phyloP scores from a whole-genome alignment of 2,888 invertebrate species.

The Aproaerema taeniolella region DNA sequence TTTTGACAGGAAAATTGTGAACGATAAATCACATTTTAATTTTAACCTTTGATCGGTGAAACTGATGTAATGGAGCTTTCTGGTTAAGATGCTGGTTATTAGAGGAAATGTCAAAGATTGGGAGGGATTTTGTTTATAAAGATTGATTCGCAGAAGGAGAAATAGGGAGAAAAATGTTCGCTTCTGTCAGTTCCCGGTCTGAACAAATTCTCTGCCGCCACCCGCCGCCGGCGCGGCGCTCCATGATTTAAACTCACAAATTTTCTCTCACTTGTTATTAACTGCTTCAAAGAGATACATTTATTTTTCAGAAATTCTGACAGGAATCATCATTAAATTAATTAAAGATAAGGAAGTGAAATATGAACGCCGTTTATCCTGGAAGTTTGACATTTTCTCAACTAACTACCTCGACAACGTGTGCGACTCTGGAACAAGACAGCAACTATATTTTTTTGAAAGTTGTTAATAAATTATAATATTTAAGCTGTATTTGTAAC shows the following conservation, averaged over 20 bases:
- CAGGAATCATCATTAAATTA: too few relatives aligned
- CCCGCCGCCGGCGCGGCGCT: conserved; percentile 18
- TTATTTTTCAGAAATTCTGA: too few relatives aligned
- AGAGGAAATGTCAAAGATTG: conserved; percentile 47
- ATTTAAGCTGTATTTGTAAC: too few relatives aligned
- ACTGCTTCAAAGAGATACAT: not conserved
- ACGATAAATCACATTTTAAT: conserved; percentile 54
- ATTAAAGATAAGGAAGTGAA: too few relatives aligned
- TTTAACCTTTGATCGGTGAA: conserved; percentile 45
- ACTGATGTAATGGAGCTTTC: conserved; percentile 32
- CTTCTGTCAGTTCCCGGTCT: too few relatives aligned
- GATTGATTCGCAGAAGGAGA: conserved; percentile 33
- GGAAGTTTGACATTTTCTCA: too few relatives aligned
- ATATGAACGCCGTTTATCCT: too few relatives aligned
- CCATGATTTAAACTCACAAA: conserved; percentile 34
- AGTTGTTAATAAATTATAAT: too few relatives aligned
- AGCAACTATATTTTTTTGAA: too few relatives aligned
- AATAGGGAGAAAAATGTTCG: not conserved
- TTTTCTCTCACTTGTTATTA: conserved; percentile 29
- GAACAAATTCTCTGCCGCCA: too few relatives aligned
- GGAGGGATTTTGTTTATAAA: conserved; percentile 24
- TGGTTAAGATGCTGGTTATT: conserved; percentile 29
- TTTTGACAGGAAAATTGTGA: conserved; percentile 45
- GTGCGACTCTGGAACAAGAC: too few relatives aligned
- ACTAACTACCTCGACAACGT: too few relatives aligned